Percentiles rank a stretch among this genome's conserved stretches.
Evolutionary conservation across 1,140 invertebrate genomes (phyloP).

Genomic region (Coenobita brevimanus): DNA sequence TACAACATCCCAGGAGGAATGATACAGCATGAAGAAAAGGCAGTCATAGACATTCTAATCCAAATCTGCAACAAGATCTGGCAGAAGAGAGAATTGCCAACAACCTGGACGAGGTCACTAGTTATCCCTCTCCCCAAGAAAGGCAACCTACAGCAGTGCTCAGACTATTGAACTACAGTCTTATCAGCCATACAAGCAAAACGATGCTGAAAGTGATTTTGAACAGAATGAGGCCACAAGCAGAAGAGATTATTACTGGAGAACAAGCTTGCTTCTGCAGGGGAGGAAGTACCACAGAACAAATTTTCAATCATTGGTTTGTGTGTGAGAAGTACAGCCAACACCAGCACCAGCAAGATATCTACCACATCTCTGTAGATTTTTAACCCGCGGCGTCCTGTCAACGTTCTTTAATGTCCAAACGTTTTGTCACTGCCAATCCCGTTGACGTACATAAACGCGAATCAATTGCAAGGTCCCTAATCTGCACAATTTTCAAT

Average conservation of each 20-base stretch:
- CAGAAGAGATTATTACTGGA: neutral
- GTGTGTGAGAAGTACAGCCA: conserved; percentile 1
- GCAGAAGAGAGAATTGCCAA: conserved; percentile 12
- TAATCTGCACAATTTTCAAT: too few species aligned
- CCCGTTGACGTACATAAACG: too few species aligned
- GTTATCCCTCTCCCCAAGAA: neutral
- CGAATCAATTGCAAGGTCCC: too few species aligned
- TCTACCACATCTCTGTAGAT: conserved; percentile 9
- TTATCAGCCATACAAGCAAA: conserved; percentile 1
- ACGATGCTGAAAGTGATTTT: conserved; percentile 26
- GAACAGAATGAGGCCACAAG: neutral
- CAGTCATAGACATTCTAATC: conserved; percentile 15
- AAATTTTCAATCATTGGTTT: neutral
- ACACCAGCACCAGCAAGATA: conserved; percentile 10
- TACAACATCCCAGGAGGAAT: neutral
- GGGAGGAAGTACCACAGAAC: neutral
- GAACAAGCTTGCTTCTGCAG: conserved; percentile 5
- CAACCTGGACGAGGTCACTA: neutral
- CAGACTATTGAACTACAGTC: conserved; percentile 9
- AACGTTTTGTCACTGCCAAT: too few species aligned
- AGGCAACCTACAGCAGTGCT: conserved; percentile 7
- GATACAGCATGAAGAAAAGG: neutral
- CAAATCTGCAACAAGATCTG: neutral
- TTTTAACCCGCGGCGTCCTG: too few species aligned
- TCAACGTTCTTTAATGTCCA: too few species aligned